phyloP scores from a whole-genome alignment of 1,140 invertebrate genomes.

The Alviniconcha marisindica region DNA sequence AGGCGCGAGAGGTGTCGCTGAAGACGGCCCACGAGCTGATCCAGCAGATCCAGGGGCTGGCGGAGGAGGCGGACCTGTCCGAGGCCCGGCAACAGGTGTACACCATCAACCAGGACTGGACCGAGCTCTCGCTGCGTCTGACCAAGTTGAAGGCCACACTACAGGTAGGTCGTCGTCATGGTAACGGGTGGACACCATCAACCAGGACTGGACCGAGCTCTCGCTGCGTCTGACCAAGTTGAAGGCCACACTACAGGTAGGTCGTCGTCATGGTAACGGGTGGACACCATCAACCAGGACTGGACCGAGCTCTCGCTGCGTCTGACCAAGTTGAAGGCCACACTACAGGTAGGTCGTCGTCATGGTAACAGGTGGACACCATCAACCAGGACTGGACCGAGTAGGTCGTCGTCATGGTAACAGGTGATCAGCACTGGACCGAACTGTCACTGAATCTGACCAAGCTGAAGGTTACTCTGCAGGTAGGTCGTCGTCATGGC shows the following conservation, averaged over 20 bases:
- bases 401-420: background rate
- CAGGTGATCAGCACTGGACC: constrained; percentile 54
- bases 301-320: constrained; percentile 60
- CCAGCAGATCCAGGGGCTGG: constrained; percentile 75
- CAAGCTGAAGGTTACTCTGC: constrained; percentile 43
- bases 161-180: constrained; percentile 11
- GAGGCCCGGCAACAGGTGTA: constrained; percentile 59
- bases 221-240: constrained; percentile 59
- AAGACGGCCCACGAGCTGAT: constrained; percentile 80
- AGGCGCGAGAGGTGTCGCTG: constrained; percentile 80
- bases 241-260: constrained; percentile 38
- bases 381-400: constrained; percentile 59
- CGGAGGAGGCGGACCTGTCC: constrained; percentile 73
- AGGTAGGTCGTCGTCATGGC: background rate
- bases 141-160: constrained; percentile 47
- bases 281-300: constrained; percentile 58
- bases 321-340: constrained; percentile 54
- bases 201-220: constrained; percentile 59
- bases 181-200: constrained; percentile 58
- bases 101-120: constrained; percentile 59
- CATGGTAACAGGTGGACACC: constrained; percentile 48
- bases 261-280: constrained; percentile 36
- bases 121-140: constrained; percentile 59
- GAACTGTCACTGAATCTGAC: constrained; percentile 60
- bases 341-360: constrained; percentile 11